Conservation (phyloP, 1,140 invertebrate genomes). For the Coenobita brevimanus region DNA sequence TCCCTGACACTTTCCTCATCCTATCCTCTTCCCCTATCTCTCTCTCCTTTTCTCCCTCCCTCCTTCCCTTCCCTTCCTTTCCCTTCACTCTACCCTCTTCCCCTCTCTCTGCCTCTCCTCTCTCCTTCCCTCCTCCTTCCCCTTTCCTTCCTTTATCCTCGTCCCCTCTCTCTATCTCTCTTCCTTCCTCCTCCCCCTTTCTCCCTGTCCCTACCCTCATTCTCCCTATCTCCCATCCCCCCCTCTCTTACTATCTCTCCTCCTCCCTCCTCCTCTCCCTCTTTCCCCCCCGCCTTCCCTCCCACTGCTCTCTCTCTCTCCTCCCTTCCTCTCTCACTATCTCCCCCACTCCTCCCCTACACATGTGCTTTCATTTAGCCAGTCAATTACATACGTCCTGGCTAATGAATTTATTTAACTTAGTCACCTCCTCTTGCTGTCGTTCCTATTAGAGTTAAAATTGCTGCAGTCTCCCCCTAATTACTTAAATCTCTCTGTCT, state of each 20-base stretch:
- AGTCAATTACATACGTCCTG: too few species aligned
- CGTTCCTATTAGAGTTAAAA: too few species aligned
- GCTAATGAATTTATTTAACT: too few species aligned
- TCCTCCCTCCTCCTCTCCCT: background rate
- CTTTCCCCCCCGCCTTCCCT: background rate
- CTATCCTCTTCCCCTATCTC: background rate
- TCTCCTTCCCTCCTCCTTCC: background rate
- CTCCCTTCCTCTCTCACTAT: background rate
- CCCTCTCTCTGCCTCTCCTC: background rate
- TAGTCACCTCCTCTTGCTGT: too few species aligned
- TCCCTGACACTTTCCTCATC: background rate
- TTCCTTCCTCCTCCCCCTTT: background rate
- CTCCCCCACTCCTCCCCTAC: background rate
- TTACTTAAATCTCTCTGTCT: too few species aligned
- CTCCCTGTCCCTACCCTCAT: background rate
- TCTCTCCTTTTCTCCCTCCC: background rate
- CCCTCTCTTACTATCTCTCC: background rate
- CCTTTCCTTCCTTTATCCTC: background rate
- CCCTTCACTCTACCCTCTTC: background rate
- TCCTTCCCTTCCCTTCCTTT: background rate
- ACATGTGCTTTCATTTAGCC: too few species aligned
- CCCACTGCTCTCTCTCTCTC: background rate
- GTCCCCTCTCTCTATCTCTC: background rate
- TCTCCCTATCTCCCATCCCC: background rate
- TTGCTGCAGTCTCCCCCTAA: too few species aligned